Evolutionary conservation across 2,888 invertebrate genomes (phyloP).

Genomic region (Onthophagus sagittarius): DNA sequence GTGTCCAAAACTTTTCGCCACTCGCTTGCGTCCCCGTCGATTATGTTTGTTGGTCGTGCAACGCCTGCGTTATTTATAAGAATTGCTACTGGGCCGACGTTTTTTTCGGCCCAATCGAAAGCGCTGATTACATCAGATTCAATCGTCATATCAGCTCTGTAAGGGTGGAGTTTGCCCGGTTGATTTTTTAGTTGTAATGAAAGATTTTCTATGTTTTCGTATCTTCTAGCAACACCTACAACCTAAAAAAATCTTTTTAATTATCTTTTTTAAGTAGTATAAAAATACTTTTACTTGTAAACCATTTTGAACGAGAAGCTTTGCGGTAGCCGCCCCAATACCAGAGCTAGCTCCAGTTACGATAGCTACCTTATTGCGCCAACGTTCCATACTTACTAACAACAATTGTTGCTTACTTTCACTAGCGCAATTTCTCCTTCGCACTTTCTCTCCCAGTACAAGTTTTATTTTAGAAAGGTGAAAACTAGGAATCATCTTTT

Average conservation of each 20-base stretch:
- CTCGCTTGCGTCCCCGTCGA: conserved; percentile 15
- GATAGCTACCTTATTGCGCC: neutral
- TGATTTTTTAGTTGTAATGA: conserved; percentile 12
- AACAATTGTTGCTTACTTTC: neutral
- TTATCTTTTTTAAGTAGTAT: neutral
- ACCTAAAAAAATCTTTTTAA: conserved; percentile 14
- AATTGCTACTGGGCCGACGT: conserved; percentile 25
- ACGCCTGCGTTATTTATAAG: conserved; percentile 26
- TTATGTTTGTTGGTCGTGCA: conserved; percentile 16
- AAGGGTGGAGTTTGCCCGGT: conserved; percentile 21
- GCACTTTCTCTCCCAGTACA: neutral
- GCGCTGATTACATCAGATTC: conserved; percentile 23
- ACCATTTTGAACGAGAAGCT: conserved; percentile 1
- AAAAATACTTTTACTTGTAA: conserved; percentile 17
- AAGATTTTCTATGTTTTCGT: conserved; percentile 15
- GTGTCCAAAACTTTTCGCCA: conserved; percentile 20
- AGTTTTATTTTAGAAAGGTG: conserved; percentile 14
- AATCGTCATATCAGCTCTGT: conserved; percentile 23
- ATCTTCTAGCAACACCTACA: conserved; percentile 22
- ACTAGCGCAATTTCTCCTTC: neutral
- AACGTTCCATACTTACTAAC: conserved; percentile 9
- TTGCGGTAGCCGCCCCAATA: neutral
- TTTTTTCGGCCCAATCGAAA: conserved; percentile 22
- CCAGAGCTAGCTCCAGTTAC: conserved; percentile 6
- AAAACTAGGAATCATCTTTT: conserved; percentile 19